Evolutionary conservation across 1,140 invertebrate genomes (phyloP), one percentile per base, ranked within the genome.

Genomic region (Papilio dardanus): DNA sequence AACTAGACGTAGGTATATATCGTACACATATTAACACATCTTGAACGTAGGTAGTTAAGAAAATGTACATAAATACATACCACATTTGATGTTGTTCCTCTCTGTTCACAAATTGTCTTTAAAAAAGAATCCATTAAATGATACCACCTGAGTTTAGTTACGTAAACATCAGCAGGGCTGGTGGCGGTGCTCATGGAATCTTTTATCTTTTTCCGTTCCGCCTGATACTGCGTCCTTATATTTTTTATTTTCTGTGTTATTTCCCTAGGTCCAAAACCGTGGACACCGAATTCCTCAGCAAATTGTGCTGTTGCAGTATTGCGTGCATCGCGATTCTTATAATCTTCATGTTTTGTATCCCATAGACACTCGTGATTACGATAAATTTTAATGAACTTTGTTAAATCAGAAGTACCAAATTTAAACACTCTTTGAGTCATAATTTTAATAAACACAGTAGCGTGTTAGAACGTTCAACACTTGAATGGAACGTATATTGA

Each of bases 401-500:
- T 28, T 67, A 67, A 33, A 67, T 67, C 65, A 67, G 28, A 3
- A 67, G 65, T 33, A 35, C 30, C 65, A 30, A 67, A 67, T 67
- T 67, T 67, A 3, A 67, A 24, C 28, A 30, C 65, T 67, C 33
- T 67, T 67, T 67, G 65, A 19, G 6, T 67, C 65, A 67, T 66
- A 30, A 33, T 28, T 31, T 67, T 33, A 67, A 10, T 35, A 46
- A 46, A 46, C 16, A 7, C 16, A 19, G 42, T 46, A 46, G 16
- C 42, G n/a, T 46, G n/a, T 12, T 24, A 67, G 33, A 28, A 67
- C 65, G 65, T 67, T 67, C 65, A 67, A 37, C 35, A 37, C 35
- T 37, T 37, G 35, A 37, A 37, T 37, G 35, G 0, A 37, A 37
- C 3, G 12, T 35, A 37, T 37, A 12, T 37, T 7, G 10, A n/a